A percentile compares a stretch with the other conserved stretches of the same genome.
These are phyloP conservation scores for Aphelocoma californica DNA, from an alignment of 2,797 vertebrate genomes.

Conservation along the genomic window DNA sequence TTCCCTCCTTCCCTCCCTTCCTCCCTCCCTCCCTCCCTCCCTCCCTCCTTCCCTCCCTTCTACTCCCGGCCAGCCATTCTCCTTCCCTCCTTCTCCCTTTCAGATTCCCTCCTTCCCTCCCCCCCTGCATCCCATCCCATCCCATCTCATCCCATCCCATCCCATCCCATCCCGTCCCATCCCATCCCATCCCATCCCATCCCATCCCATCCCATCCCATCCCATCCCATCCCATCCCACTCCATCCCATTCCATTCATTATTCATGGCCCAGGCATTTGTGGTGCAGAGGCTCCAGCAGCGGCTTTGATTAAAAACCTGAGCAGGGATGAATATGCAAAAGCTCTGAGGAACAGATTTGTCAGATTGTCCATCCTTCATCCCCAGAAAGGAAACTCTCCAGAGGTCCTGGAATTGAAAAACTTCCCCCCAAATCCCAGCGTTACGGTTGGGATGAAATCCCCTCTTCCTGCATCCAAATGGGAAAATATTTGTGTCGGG, in stretches of 20 bases:
- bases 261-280: slow-evolving; percentile 79
- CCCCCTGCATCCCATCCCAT: not conserved
- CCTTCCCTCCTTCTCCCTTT: no score
- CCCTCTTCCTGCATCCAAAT: slow-evolving; percentile 74
- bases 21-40: not conserved
- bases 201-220: not conserved
- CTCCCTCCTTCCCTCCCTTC: no score
- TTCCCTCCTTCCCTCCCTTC: not conserved
- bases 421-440: slow-evolving; percentile 75
- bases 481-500: slow-evolving; percentile 71
- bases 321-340: slow-evolving; percentile 87
- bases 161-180: no score
- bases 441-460: slow-evolving; percentile 82
- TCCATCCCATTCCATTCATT: slow-evolving; percentile 77
- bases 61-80: no score
- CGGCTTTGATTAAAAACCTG: slow-evolving; percentile 88
- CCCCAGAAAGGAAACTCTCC: slow-evolving; percentile 82
- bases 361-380: slow-evolving; percentile 86
- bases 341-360: slow-evolving; percentile 82
- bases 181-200: no score
- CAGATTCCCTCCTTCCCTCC: no score
- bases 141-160: not conserved
- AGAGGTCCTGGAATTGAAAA: slow-evolving; percentile 80
- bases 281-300: slow-evolving; percentile 60
- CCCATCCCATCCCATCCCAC: not conserved